These are phyloP conservation scores for Lysiphlebus fabarum DNA, from an alignment of 1,140 invertebrate species.

Conservation along the genomic window DNA sequence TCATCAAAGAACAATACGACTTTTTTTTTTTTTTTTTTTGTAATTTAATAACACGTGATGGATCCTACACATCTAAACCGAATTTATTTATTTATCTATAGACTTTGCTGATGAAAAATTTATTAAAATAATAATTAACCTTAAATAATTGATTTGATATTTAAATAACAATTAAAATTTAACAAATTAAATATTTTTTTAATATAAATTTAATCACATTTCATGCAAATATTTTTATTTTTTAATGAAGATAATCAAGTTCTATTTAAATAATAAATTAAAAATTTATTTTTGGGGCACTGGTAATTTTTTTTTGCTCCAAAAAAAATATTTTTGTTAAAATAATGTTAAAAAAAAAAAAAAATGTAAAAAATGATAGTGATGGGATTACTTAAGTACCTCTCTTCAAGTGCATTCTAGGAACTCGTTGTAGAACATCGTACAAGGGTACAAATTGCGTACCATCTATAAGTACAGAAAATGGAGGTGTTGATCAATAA, in stretches of 20 bases:
- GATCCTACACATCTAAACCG: constrained; percentile 22
- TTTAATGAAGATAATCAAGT: too few species aligned
- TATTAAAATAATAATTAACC: not conserved
- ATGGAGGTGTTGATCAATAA: constrained; percentile 54
- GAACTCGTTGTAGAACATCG: constrained; percentile 54
- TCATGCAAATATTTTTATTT: too few species aligned
- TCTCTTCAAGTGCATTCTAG: constrained; percentile 55
- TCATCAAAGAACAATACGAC: constrained; percentile 52
- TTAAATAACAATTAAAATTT: too few species aligned
- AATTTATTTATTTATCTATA: too few species aligned
- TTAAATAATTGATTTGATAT: too few species aligned
- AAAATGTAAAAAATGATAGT: constrained; percentile 48
- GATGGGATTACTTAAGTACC: constrained; percentile 52
- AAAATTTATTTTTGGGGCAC: too few species aligned
- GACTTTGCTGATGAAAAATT: too few species aligned
- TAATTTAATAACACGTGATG: constrained; percentile 38
- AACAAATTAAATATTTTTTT: too few species aligned
- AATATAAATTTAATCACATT: too few species aligned
- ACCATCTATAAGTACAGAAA: constrained; percentile 57
- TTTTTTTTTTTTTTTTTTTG: constrained; percentile 40
- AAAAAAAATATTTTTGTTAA: too few species aligned
- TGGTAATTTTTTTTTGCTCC: too few species aligned
- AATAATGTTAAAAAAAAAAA: constrained; percentile 22
- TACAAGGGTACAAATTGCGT: constrained; percentile 53
- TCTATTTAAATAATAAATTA: too few species aligned